Percentiles rank a stretch among this genome's conserved stretches.
Evolutionary conservation across 2,113 vertebrate species (phyloP).

Genomic region (Muscicapa adusta): DNA sequence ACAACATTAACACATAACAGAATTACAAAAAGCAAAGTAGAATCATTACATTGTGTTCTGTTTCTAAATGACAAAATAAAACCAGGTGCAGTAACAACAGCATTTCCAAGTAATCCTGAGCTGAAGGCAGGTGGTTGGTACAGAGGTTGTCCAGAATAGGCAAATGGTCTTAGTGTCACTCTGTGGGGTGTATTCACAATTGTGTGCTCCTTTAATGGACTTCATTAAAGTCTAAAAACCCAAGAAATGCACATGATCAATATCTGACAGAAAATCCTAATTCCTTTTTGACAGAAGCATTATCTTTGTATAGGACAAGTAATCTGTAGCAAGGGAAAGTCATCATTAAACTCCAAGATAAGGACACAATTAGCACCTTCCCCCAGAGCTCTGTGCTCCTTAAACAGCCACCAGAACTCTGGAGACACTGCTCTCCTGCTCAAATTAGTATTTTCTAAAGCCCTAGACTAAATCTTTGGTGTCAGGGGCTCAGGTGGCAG

Average conservation of each 20-base stretch:
- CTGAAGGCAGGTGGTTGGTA: not conserved
- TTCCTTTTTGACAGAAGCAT: not conserved
- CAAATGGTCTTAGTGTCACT: not conserved
- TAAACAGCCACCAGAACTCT: not conserved
- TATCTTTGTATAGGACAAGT: not conserved
- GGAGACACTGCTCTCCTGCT: not conserved
- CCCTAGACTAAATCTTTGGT: not conserved
- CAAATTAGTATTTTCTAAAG: constrained; percentile 13
- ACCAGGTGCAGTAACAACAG: not conserved
- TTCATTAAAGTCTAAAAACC: not conserved
- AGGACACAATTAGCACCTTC: not conserved
- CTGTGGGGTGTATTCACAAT: not conserved
- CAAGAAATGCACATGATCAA: not conserved
- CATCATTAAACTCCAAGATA: not conserved
- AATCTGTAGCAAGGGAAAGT: not conserved
- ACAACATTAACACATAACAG: not conserved
- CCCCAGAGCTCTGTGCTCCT: not conserved
- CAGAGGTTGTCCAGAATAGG: not conserved
- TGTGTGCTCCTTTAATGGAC: not conserved
- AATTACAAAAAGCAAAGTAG: not conserved
- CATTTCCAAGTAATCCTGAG: not conserved
- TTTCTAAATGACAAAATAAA: not conserved
- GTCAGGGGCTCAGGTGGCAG: constrained; percentile 42
- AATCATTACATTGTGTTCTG: not conserved
- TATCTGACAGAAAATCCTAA: not conserved